Conservation (phyloP, 2,888 invertebrate species). For the Pyralis farinalis region DNA sequence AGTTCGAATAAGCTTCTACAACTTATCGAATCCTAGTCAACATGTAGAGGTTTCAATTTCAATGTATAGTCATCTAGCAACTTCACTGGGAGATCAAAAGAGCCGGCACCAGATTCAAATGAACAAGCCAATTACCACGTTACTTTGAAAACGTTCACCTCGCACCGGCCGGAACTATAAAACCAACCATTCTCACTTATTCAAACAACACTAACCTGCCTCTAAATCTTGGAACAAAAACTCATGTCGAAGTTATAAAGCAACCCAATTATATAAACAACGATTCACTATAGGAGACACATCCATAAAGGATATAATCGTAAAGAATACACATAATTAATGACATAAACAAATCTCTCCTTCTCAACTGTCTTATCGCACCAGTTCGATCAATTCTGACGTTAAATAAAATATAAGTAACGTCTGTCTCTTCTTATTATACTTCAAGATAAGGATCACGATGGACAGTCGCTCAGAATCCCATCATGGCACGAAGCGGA, state of each 20-base stretch:
- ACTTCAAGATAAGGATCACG: conserved; percentile 69
- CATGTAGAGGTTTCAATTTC: no score
- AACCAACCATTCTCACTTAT: conserved; percentile 37
- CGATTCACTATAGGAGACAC: conserved; percentile 13
- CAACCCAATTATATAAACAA: conserved; percentile 16
- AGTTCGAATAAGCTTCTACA: no score
- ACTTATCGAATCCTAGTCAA: no score
- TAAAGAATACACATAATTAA: conserved; percentile 59
- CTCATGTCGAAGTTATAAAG: not conserved
- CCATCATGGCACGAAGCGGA: conserved; percentile 64
- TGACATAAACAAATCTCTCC: conserved; percentile 70
- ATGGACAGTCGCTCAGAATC: conserved; percentile 74
- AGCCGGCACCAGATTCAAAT: conserved; percentile 61
- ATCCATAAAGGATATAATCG: conserved; percentile 27
- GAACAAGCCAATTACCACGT: conserved; percentile 73
- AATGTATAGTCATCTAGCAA: conserved; percentile 60
- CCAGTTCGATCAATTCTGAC: conserved; percentile 72
- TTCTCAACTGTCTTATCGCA: conserved; percentile 56
- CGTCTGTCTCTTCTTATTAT: conserved; percentile 79
- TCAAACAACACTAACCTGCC: conserved; percentile 17
- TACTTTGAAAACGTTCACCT: conserved; percentile 53
- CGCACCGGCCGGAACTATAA: conserved; percentile 46
- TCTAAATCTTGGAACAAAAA: conserved; percentile 10
- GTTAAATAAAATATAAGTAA: conserved; percentile 79
- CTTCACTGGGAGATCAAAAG: conserved; percentile 57